Percentiles rank a stretch among this genome's conserved stretches.
Evolutionary conservation across 2,797 vertebrate species (phyloP).

Genomic region (Huso huso): DNA sequence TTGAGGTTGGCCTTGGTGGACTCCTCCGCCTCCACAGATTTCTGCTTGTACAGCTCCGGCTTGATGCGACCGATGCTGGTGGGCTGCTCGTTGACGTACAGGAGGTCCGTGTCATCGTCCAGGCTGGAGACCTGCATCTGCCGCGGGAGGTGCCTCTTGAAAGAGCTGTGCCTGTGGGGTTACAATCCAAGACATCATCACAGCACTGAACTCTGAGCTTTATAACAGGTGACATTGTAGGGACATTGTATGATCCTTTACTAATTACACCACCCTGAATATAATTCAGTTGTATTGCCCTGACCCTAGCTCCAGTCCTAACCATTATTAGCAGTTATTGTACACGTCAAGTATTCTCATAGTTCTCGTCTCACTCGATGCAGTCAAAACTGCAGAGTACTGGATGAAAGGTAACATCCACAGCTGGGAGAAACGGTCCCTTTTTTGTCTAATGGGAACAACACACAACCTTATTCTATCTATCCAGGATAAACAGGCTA

Average conservation of each 20-base stretch:
- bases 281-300: not conserved
- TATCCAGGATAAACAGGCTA: no score
- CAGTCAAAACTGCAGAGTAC: no score
- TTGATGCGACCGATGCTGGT: constrained; percentile 94
- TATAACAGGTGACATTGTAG: not conserved
- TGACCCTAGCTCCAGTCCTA: not conserved
- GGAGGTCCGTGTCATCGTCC: constrained; percentile 76
- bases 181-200: not conserved
- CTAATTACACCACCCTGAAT: not conserved
- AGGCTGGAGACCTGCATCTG: constrained; percentile 93
- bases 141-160: constrained; percentile 87
- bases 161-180: constrained; percentile 80
- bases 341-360: not conserved
- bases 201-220: not conserved
- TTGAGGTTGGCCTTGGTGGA: constrained; percentile 70
- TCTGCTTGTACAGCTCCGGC: constrained; percentile 91
- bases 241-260: not conserved
- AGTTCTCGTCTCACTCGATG: no score
- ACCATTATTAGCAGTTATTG: constrained; percentile 2
- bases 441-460: no score
- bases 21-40: constrained; percentile 74
- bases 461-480: no score
- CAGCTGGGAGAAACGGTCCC: no score
- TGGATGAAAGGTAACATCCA: no score
- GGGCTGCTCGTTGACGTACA: constrained; percentile 72